Evolutionary conservation across 2,888 invertebrate species (phyloP), one percentile per base, ranked within the genome.

Genomic region (Trissoscelio sp.): DNA sequence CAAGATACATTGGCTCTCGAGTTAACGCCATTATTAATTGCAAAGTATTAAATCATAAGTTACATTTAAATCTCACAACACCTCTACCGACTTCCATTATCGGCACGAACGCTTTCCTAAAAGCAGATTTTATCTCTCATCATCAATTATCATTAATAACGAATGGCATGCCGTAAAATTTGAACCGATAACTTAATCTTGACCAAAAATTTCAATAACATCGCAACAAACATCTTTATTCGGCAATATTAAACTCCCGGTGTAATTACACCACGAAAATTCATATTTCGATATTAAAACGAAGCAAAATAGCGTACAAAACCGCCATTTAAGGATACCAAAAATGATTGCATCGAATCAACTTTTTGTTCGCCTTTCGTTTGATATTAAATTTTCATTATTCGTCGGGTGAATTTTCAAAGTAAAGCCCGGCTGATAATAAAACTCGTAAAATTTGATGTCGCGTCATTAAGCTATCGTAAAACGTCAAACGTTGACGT

Each of bases 111-210:
- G 14, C 62, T 34, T 20, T 37, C 67, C 48, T 20, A 60, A 67
- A 73, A 55, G 16, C 11, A 48, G 73, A 79, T 73, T 14, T 69
- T 73, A 79, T 79, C 79, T 73, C 31, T 7, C 42, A 3, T 73
- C 72, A 73, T 79, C 79, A 73, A 79, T 79, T 78, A 78, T 67
- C 73, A 79, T 72, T 72, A 72, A 66, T 66, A 58, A 37, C 31
- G 44, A 77, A 69, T 57, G 64, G 64, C 78, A 64, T 3, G 70
- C 34, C 28, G 14, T 57, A 58, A 79, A 72, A 57, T 72, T 72
- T n/a, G 2, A 16, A 44, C 57, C 5, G 51, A 72, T 58, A 79
- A 66, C 72, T 79, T 34, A 70, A 78, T 78, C 39, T 12, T 16
- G 31, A 9, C 16, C 24, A 62, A 64, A 60, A 51, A 48, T 51